A percentile compares a stretch with the other conserved stretches of the same genome.
Evolutionary conservation across 2,888 invertebrate species (phyloP).

Genomic region (Nemotelus pantherinus): DNA sequence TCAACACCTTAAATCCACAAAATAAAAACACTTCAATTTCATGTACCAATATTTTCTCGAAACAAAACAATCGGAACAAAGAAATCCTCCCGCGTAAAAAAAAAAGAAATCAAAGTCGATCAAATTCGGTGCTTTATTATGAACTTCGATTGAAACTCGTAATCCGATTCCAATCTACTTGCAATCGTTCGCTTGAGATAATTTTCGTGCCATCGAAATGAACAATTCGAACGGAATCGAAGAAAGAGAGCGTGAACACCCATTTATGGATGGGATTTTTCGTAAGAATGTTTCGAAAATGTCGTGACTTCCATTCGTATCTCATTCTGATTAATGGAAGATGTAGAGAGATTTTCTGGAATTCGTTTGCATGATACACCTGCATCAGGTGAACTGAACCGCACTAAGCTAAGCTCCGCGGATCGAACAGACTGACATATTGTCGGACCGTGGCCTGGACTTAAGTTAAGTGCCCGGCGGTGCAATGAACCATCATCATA

Average conservation of each 20-base stretch:
- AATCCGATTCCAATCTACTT: conserved; percentile 11
- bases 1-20: neutral
- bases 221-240: conserved; percentile 8
- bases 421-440: conserved; percentile 26
- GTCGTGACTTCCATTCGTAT: conserved; percentile 45
- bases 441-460: neutral
- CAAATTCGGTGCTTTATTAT: conserved; percentile 16
- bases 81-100: neutral
- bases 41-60: neutral
- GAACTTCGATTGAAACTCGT: conserved; percentile 17
- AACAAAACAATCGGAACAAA: neutral
- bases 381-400: conserved; percentile 41
- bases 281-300: conserved; percentile 34
- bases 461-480: conserved; percentile 30
- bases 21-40: neutral
- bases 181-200: neutral
- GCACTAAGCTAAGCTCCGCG: neutral
- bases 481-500: conserved; percentile 26
- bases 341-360: conserved; percentile 39
- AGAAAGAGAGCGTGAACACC: conserved; percentile 33
- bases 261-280: conserved; percentile 28
- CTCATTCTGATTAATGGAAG: conserved; percentile 44
- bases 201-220: neutral
- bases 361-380: conserved; percentile 42
- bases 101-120: neutral